Percentiles rank a stretch among this genome's conserved stretches.
phyloP scores from a whole-genome alignment of 2,888 invertebrate species.

The Parasteatoda lunata region DNA sequence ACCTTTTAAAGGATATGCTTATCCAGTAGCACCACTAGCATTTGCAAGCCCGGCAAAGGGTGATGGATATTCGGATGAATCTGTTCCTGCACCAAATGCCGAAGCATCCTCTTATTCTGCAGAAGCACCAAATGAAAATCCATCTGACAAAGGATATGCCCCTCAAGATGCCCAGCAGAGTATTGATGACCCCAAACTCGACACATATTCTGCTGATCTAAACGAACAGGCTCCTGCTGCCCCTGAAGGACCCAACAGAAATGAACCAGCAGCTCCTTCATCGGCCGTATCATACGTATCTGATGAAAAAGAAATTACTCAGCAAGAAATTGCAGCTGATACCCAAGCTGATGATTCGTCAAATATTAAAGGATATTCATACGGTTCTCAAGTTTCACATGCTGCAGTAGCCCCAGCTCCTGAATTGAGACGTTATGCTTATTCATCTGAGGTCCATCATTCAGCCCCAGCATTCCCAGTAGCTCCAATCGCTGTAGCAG shows the following conservation, averaged over 20 bases:
- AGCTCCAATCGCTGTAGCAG: neutral
- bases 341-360: neutral
- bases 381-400: constrained; percentile 9
- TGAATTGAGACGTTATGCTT: constrained; percentile 1
- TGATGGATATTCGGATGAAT: neutral
- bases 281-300: constrained; percentile 5
- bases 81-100: constrained; percentile 18
- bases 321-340: neutral
- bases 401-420: neutral
- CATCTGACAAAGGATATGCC: neutral
- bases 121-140: neutral
- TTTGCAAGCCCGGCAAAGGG: constrained; percentile 23
- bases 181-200: neutral
- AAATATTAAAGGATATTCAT: constrained; percentile 15
- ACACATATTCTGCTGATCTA: neutral
- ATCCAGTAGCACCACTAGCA: constrained; percentile 40
- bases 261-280: constrained; percentile 7
- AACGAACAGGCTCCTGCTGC: neutral
- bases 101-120: neutral
- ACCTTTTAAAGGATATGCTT: constrained; percentile 41
- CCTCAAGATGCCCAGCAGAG: neutral
- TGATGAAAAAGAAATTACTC: neutral
- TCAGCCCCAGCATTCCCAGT: constrained; percentile 15
- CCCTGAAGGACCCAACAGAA: neutral
- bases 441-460: constrained; percentile 17